Base-by-base conservation (phyloP, 2,888 invertebrate genomes). In the Lymantria dispar region DNA sequence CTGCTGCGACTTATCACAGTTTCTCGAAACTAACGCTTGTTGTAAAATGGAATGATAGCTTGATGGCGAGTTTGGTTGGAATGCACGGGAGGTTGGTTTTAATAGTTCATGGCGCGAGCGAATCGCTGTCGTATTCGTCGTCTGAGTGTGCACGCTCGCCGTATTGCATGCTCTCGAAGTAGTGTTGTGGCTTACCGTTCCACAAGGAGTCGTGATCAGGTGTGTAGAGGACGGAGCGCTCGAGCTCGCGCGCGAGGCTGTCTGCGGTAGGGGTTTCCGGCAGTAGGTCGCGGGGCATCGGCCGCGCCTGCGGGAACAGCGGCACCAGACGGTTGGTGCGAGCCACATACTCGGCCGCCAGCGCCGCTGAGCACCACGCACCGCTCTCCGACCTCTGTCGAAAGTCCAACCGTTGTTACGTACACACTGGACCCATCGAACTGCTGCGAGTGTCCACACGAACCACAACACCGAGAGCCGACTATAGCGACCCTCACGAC, bases 151-250 rank as follows among this genome's bases (percentile, higher is more conserved):
- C 91, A 15, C 48, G 57, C 39, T 55, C 61, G 48, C 59, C 93
- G 76, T 94, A 93, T 53, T 83, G 76, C 80, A 95, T 94, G 79
- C 95, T 95, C 79, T 95, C 95, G 75, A 94, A 95, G 78, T 94
- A 95, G 51, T 84, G 87, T 72, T 79, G 92, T 67, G 84, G 88
- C 71, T 76, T 87, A 66, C 76, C 91, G 77, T 82, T 90, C 94
- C 92, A 94, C 70, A 92, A 87, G 71, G 84, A 93, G 71, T 86
- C 93, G 79, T 44, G 51, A 85, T 75, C 48, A 76, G 70, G 74
- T 12, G 92, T 89, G 68, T 81, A 81, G 15, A 83, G 77, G 43
- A 80, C 75, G 37, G 81, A 83, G 47, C 75, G 73, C 57, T 76
- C 70, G 33, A 83, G 76, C 58, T 86, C 82, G 5, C 75, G 68